Percentiles rank a stretch among this genome's conserved stretches.
These are phyloP conservation scores for Homarus gammarus DNA, from an alignment of 2,888 invertebrate genomes.

Conservation along the genomic window DNA sequence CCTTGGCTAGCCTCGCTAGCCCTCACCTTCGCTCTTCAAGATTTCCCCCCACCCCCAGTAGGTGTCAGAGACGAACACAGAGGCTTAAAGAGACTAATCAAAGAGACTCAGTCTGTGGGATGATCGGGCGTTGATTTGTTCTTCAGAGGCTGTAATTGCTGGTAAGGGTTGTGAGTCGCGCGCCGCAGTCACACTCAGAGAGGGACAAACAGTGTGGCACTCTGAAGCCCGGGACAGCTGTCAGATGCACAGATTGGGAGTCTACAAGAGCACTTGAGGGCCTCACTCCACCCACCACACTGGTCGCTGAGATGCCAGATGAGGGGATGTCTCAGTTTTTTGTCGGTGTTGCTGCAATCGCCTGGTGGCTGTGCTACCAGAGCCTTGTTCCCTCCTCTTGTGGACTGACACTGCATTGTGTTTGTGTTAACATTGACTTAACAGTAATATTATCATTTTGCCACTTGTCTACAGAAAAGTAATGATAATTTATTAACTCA, in stretches of 20 bases:
- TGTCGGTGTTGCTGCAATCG: too few relatives aligned
- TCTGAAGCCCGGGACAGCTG: background rate
- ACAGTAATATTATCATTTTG: too few relatives aligned
- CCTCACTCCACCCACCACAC: background rate
- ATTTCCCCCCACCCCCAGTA: conserved; percentile 4
- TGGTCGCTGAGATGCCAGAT: too few relatives aligned
- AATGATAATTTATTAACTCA: too few relatives aligned
- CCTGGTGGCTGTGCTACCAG: too few relatives aligned
- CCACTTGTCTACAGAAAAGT: too few relatives aligned
- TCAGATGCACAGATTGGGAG: background rate
- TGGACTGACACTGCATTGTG: too few relatives aligned
- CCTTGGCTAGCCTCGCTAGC: background rate
- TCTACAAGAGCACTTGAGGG: background rate
- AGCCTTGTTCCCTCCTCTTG: too few relatives aligned
- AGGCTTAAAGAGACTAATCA: background rate
- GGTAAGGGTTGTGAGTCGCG: too few relatives aligned
- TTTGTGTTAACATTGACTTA: too few relatives aligned
- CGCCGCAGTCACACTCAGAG: background rate
- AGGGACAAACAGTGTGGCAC: background rate
- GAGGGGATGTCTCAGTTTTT: too few relatives aligned
- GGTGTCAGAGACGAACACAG: background rate
- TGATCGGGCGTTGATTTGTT: background rate
- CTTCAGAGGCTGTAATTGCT: background rate
- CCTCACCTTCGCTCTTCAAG: background rate
- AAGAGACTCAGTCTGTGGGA: background rate